Base-by-base conservation (phyloP, 2,888 invertebrate species). In the Parnassius apollo region DNA sequence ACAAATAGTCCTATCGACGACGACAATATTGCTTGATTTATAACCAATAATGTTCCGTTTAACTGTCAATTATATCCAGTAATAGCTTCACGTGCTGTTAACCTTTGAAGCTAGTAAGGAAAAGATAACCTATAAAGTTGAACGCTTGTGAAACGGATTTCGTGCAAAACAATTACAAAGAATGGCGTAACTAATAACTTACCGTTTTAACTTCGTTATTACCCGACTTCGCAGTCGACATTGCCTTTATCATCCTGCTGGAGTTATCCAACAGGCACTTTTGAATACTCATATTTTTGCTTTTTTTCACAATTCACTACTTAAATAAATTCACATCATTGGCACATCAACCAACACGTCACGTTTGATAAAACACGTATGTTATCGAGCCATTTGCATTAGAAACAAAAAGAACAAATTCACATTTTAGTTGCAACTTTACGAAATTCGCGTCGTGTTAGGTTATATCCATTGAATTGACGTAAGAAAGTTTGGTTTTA, bases 381-480 rank as follows among this genome's bases (percentile, higher is more conserved):
- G 72, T 75, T 75, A 80, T 68, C 71, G 76, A 76, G 74, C 80
- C 84, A 82, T 85, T 69, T 66, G 71, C 69, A 71, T 69, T 73
- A 73, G 65, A 61, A 61, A 65, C 11, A n/a, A 62, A 18, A 53
- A 64, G 75, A 73, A 80, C 75, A 73, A 74, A 78, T 78, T 87
- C 82, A 88, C 90, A 90, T 89, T 83, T 79, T 82, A 78, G 69
- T 77, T 69, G 71, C 68, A 76, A 54, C 55, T 57, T 42, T 56
- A 56, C 49, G 46, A 54, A 48, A 78, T 74, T 75, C 82, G 80
- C 80, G 79, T 66, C 73, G 72, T 81, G 80, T 91, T 91, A 91
- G 90, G 91, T 91, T 91, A 91, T 91, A 91, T 91, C 91, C 91
- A 91, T 91, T 88, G 88, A 88, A 86, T 87, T 87, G 87, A 88